Percentiles rank a stretch among this genome's conserved stretches.
Evolutionary conservation across 2,888 invertebrate species (phyloP).

Genomic region (Pandemis cinnamomeana): DNA sequence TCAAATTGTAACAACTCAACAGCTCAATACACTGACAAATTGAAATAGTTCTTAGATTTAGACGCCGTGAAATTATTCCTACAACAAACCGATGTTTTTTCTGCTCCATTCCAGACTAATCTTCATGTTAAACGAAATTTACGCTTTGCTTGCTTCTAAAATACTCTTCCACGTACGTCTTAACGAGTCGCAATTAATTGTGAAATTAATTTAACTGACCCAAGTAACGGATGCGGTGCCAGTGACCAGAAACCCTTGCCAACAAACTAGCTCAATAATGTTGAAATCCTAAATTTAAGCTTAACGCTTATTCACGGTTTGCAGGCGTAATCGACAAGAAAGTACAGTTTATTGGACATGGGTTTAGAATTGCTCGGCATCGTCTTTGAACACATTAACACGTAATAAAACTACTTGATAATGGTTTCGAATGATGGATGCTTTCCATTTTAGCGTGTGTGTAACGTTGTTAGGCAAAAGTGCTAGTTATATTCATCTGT

Average conservation of each 20-base stretch:
- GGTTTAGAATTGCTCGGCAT: neutral
- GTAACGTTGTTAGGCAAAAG: too few species aligned
- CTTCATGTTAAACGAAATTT: neutral
- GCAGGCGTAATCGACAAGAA: constrained; percentile 19
- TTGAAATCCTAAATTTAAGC: constrained; percentile 23
- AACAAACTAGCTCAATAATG: constrained; percentile 26
- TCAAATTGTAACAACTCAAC: neutral
- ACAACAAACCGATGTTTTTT: neutral
- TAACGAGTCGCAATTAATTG: constrained; percentile 18
- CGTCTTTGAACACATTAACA: constrained; percentile 17
- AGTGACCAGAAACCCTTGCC: constrained; percentile 15
- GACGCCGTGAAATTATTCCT: too few species aligned
- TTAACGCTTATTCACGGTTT: neutral
- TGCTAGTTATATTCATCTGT: neutral
- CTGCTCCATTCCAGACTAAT: neutral
- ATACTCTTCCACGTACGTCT: neutral
- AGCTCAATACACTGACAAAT: neutral
- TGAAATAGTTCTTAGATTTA: neutral
- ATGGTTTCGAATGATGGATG: constrained; percentile 4
- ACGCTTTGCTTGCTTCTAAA: neutral
- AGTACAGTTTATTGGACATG: constrained; percentile 22
- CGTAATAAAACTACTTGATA: constrained; percentile 11
- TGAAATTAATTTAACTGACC: constrained; percentile 28
- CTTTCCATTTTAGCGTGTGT: constrained; percentile 23
- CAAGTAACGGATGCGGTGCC: constrained; percentile 2